These are phyloP conservation scores for Sebastes glaucus DNA, from an alignment of 2,797 vertebrate species.

Conservation along the genomic window DNA sequence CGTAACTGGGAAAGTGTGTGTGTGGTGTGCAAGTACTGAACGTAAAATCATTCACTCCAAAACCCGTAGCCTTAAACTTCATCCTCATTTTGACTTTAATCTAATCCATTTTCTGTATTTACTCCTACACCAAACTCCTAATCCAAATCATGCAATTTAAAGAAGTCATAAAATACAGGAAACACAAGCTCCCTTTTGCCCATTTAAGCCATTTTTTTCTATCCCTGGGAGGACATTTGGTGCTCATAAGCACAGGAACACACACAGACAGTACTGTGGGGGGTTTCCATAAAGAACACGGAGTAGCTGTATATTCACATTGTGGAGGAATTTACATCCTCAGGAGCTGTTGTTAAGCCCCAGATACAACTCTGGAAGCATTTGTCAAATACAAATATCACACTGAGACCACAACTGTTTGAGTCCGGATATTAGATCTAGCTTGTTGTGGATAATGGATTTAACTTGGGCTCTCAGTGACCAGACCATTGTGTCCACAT, in stretches of 20 bases:
- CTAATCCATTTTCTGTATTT: not conserved
- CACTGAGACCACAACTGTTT: not conserved
- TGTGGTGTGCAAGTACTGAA: not conserved
- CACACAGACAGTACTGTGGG: slow-evolving; percentile 10
- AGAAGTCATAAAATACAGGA: not conserved
- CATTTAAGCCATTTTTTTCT: not conserved
- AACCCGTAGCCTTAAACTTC: not conserved
- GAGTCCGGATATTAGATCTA: slow-evolving; percentile 33
- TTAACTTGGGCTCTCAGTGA: not conserved
- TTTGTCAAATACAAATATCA: slow-evolving; percentile 29
- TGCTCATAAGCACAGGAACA: not conserved
- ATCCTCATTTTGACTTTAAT: not conserved
- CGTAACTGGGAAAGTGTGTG: slow-evolving; percentile 5
- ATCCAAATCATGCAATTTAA: not conserved
- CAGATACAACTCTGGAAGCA: slow-evolving; percentile 22
- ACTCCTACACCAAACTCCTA: not conserved
- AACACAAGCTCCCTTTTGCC: not conserved
- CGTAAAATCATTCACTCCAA: not conserved
- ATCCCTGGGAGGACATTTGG: not conserved
- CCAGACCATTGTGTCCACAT: not conserved
- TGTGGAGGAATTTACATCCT: slow-evolving; percentile 29
- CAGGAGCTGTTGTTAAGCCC: slow-evolving; percentile 18
- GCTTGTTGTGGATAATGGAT: slow-evolving; percentile 31
- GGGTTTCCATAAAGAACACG: slow-evolving; percentile 20
- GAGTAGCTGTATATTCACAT: slow-evolving; percentile 8